Percentiles rank a stretch among this genome's conserved stretches.
These are phyloP conservation scores for Pseudorhombus dupliciocellatus DNA, from an alignment of 2,113 vertebrate genomes.

Conservation along the genomic window DNA sequence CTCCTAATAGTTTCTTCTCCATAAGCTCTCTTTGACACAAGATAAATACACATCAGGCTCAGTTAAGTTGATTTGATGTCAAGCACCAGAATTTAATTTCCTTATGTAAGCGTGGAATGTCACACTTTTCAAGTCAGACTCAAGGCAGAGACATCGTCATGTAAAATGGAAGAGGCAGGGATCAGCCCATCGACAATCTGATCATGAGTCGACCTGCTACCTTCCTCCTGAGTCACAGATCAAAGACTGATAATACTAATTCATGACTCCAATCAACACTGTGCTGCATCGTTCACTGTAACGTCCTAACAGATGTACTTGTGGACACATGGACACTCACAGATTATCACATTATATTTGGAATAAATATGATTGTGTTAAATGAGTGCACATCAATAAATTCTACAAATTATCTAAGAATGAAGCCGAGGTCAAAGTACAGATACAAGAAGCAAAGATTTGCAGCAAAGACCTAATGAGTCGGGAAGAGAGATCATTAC, in stretches of 20 bases:
- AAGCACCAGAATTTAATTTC: background rate
- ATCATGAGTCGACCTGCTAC: background rate
- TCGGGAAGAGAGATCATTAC: too few species aligned
- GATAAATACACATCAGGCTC: background rate
- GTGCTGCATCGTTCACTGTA: background rate
- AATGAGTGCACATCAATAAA: background rate
- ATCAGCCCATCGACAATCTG: background rate
- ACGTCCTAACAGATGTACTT: too few species aligned
- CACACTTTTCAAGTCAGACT: background rate
- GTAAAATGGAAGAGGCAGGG: background rate
- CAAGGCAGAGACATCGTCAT: background rate
- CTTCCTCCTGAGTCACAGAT: background rate
- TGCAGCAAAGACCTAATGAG: too few species aligned
- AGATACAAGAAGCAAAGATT: too few species aligned
- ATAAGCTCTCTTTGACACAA: background rate
- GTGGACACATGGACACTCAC: too few species aligned
- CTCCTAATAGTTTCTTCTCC: background rate
- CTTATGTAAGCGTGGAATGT: background rate
- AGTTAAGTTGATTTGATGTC: background rate
- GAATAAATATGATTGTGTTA: background rate
- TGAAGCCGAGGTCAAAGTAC: too few species aligned
- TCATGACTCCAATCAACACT: background rate
- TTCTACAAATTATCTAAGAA: background rate
- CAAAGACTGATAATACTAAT: background rate
- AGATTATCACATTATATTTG: background rate